Evolutionary conservation across 2,888 invertebrate species (phyloP), one percentile per base, ranked within the genome.

Genomic region (Nephrotoma flavescens): DNA sequence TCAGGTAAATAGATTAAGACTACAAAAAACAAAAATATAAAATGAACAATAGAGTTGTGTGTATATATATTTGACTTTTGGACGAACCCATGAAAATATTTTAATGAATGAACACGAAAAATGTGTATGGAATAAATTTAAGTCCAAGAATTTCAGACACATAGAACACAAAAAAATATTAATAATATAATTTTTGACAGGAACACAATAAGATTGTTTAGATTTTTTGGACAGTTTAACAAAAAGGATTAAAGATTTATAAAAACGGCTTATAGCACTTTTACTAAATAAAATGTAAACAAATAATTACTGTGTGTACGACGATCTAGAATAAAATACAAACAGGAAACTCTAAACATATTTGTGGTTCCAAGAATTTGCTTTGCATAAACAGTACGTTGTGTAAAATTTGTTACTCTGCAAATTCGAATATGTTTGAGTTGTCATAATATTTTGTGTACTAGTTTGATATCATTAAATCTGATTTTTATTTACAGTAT

Each of bases 1-100:
- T 84, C 84, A 84, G 84, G 84, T 84, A 84, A 84, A 84, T 84
- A 84, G 84, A 84, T 84, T 84, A 84, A 42, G 84, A 84, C 84
- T 41, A 84, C 84, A 84, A 84, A 84, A 84, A 84, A 41, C 0
- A 52, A 52, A 15, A 15, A 15, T 15, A 52, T n/a, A 52, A n/a
- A 52, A 52, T 52, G 15, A 52, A 71, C 71, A 19, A 71, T 71
- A 71, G 71, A 71, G 31, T 7, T 71, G 71, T 31, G 15, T 52
- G 31, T 31, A 71, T 31, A 71, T 31, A 71, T 19, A 19, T 71
- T 71, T 71, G 71, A 71, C 71, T 71, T 71, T 19, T 19, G 31
- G 71, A 71, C 71, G 31, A 71, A 71, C 71, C 71, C 71, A 71
- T 71, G 71, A 71, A 71, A 71, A 71, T 31, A 71, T 71, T 71